Evolutionary conservation across 1,140 invertebrate genomes (phyloP).

Genomic region (Nylanderia fulva): DNA sequence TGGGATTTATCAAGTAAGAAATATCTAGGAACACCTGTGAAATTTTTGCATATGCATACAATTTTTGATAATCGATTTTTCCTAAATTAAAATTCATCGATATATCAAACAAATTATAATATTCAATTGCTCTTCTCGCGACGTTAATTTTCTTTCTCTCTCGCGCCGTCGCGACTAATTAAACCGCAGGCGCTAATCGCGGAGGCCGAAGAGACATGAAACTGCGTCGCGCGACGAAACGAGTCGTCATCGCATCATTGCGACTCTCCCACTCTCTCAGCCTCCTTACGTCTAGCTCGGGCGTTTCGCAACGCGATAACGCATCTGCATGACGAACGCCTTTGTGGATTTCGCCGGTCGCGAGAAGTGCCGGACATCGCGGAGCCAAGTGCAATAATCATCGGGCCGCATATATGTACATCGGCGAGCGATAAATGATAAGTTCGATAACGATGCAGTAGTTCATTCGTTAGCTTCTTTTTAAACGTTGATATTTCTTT

Average conservation of each 20-base stretch:
- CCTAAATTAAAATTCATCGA: neutral
- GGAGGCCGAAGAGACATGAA: conserved; percentile 6
- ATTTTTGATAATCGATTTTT: too few relatives aligned
- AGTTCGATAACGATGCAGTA: neutral
- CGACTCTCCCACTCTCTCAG: conserved; percentile 34
- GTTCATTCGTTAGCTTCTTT: neutral
- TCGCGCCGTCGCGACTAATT: conserved; percentile 25
- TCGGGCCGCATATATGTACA: conserved; percentile 6
- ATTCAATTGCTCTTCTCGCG: conserved; percentile 8
- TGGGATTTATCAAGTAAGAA: too few relatives aligned
- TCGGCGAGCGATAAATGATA: conserved; percentile 1
- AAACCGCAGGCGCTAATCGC: conserved; percentile 45
- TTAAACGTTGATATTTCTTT: neutral
- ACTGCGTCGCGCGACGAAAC: conserved; percentile 22
- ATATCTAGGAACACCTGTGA: too few relatives aligned
- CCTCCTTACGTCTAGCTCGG: conserved; percentile 30
- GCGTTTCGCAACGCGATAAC: conserved; percentile 68
- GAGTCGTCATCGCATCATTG: conserved; percentile 15
- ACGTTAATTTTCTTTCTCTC: conserved; percentile 15
- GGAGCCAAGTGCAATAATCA: conserved; percentile 37
- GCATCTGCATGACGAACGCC: conserved; percentile 59
- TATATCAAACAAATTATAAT: neutral
- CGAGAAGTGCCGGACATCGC: conserved; percentile 44
- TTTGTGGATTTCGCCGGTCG: conserved; percentile 14
- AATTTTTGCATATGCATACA: too few relatives aligned